Base-by-base conservation (phyloP, 1,140 invertebrate species). In the Planococcus citri region DNA sequence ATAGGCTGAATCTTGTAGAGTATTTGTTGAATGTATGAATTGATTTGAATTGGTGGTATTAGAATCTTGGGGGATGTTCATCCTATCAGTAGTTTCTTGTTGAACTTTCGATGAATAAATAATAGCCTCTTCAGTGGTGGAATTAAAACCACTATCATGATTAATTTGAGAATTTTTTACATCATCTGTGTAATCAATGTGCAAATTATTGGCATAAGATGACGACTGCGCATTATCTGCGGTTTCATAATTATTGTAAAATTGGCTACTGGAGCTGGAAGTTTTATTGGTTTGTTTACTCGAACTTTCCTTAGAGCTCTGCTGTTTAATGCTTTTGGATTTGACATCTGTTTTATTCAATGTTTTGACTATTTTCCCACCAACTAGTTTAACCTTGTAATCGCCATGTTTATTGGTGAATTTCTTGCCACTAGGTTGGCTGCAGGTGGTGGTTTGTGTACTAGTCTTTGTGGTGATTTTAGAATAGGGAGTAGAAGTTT, bases 341-440 rank as follows among this genome's bases (percentile, higher is more conserved):
- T 64, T 64, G 12, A 21, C 21, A 51, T 22, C 68, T 51, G 41
- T 51, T 37, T 22, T 10, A 24, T 69, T 14, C 3, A 14, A 29
- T 0, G 69, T 68, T 61, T 73, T 72, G 0, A 73, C 68, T 8
- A 73, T 68, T 72, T 73, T 73, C 27, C 73, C 73, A 41, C 71
- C 73, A 29, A 73, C 72, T 68, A 73, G 70, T 68, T 70, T 70
- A 2, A 71, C 69, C 27, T 69, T 51, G 6, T 22, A 68, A 69
- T 37, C 10, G 14, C 27, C 27, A 37, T 68, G 25, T 37, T 37
- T 38, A 25, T 51, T 22, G 38, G 68, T 57, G 68, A 21, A 21
- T 68, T 37, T 38, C n/a, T 69, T 41, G 4, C 33, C 17, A 24
- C 25, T 51, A 1, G 20, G 1, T 2, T 20, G 9, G 17, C 25